A percentile compares a stretch with the other conserved stretches of the same genome.
Conservation (phyloP, 2,113 vertebrate genomes). For the Gasterosteus nipponicus region DNA sequence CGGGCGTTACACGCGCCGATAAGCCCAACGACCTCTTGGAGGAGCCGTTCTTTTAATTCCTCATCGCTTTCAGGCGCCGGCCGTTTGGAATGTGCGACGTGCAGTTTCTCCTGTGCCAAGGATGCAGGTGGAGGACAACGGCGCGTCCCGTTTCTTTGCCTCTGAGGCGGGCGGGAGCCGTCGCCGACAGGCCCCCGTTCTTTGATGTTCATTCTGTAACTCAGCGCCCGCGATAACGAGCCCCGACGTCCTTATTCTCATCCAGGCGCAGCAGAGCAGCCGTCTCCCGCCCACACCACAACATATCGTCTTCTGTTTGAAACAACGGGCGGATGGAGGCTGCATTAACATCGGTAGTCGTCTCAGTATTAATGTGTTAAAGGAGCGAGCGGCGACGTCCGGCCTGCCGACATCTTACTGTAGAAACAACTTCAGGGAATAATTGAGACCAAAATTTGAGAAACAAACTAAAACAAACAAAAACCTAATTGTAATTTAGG, state of each 20-base stretch:
- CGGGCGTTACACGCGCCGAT: slow-evolving; percentile 52
- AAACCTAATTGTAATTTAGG: neutral
- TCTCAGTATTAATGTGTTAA: slow-evolving; percentile 18
- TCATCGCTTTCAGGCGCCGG: slow-evolving; percentile 55
- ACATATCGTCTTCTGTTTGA: slow-evolving; percentile 64
- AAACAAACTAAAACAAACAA: neutral
- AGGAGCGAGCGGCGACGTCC: slow-evolving; percentile 16
- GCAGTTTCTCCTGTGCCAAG: slow-evolving; percentile 44
- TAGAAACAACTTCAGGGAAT: slow-evolving; percentile 21
- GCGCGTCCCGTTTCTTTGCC: slow-evolving; percentile 48
- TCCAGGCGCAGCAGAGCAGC: slow-evolving; percentile 38
- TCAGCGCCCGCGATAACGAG: too few relatives aligned
- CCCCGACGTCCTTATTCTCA: slow-evolving; percentile 35
- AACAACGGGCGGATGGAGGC: slow-evolving; percentile 56
- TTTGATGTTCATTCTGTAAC: slow-evolving; percentile 60
- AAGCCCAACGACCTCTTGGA: slow-evolving; percentile 61
- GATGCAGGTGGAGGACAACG: slow-evolving; percentile 48
- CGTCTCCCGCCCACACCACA: slow-evolving; percentile 36
- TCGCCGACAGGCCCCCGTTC: slow-evolving; percentile 63
- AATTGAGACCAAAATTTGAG: slow-evolving; percentile 32
- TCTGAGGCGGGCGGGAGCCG: slow-evolving; percentile 52
- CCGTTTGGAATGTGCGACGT: slow-evolving; percentile 52
- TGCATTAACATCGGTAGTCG: slow-evolving; percentile 50
- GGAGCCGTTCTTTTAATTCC: slow-evolving; percentile 59
- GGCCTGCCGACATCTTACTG: slow-evolving; percentile 9